A percentile compares a stretch with the other conserved stretches of the same genome.
Evolutionary conservation across 2,113 vertebrate genomes (phyloP).

Genomic region (Trochalopteron elliotii): DNA sequence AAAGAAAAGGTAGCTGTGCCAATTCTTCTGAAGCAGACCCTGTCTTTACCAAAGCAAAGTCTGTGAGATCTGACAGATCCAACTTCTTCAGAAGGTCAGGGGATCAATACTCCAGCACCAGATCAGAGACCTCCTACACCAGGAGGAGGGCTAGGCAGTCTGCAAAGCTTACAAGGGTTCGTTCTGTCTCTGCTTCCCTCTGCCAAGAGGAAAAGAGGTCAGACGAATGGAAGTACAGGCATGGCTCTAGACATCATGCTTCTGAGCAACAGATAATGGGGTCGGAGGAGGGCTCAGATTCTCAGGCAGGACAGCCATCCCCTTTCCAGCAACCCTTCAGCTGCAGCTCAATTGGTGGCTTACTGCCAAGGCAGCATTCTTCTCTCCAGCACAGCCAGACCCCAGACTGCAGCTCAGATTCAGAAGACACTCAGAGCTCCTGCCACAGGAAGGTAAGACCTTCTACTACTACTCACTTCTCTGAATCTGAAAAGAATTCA

Average conservation of each 20-base stretch:
- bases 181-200: constrained; percentile 50
- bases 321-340: constrained; percentile 17
- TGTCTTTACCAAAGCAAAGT: constrained; percentile 63
- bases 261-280: constrained; percentile 23
- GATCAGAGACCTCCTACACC: constrained; percentile 52
- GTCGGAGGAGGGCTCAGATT: constrained; percentile 51
- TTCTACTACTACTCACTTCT: constrained; percentile 34
- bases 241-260: constrained; percentile 49
- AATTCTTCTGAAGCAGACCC: constrained; percentile 59
- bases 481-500: constrained; percentile 40
- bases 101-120: constrained; percentile 50
- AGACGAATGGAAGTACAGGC: constrained; percentile 45
- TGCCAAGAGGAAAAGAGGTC: constrained; percentile 14
- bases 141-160: constrained; percentile 57
- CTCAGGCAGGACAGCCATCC: constrained; percentile 56
- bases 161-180: constrained; percentile 42
- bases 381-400: constrained; percentile 24
- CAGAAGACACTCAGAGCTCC: constrained; percentile 45
- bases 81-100: constrained; percentile 60
- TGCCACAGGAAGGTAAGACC: constrained; percentile 51
- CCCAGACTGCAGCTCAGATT: constrained; percentile 53
- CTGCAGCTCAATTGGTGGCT: not conserved
- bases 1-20: constrained; percentile 63
- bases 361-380: constrained; percentile 33
- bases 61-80: constrained; percentile 62